Evolutionary conservation across 1,140 invertebrate genomes (phyloP), one percentile per base, ranked within the genome.

Genomic region (Drosophila navojoa): DNA sequence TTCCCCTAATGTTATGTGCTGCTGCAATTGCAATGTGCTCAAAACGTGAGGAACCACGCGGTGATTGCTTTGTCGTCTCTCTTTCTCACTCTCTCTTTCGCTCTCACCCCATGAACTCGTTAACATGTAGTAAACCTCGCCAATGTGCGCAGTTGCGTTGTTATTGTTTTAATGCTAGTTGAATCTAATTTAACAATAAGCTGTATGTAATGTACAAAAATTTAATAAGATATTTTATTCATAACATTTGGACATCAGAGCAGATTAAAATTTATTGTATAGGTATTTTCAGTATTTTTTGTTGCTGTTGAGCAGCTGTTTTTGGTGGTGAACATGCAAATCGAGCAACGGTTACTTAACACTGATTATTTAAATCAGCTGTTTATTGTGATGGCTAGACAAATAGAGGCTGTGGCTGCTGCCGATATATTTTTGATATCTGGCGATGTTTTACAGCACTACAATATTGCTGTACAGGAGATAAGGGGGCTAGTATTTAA

Each of bases 11-110:
- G 61, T 66, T 71, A 13, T 47, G 40, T 71, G 71, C 78, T 75
- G 69, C 58, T 64, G 72, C 66, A 74, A 68, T 64, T 85, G 81
- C 73, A 86, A 64, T 64, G 73, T 54, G 77, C 66, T 75, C 40
- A 74, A 62, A 71, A 62, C 40, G 40, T 62, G 25, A 61, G 19
- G 38, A 72, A 84, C 71, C 81, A 85, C 81, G 81, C 75, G 81
- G 81, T 85, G 69, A 86, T 77, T 85, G 59, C 60, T 86, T 80
- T 72, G 62, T 45, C 69, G 81, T 79, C 64, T 77, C 71, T 81
- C 76, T 62, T 68, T 64, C 69, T 77, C 64, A 50, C 53, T 42
- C 49, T 16, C 16, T 58, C 13, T 44, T 11, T 54, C 29, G 35
- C 9, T 22, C 11, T 25, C 47, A 25, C n/a, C 5, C 32, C 2